Evolutionary conservation across 2,113 vertebrate species (phyloP).

Genomic region (Platycercus adscitus): DNA sequence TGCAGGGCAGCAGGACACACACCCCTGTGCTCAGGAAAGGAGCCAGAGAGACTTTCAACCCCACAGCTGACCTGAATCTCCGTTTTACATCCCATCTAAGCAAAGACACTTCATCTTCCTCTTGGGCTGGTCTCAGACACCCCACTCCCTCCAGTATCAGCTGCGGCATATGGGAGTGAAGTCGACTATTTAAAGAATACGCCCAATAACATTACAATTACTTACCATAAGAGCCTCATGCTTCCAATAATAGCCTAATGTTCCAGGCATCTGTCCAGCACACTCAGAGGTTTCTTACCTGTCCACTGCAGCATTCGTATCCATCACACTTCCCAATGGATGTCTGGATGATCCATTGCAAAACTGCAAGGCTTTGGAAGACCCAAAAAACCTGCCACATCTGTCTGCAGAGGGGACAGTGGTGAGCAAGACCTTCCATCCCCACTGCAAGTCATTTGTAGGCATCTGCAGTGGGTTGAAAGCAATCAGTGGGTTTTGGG

Average conservation of each 20-base stretch:
- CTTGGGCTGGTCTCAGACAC: neutral
- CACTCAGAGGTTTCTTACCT: constrained; percentile 14
- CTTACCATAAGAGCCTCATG: constrained; percentile 52
- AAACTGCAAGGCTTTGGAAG: neutral
- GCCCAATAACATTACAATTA: constrained; percentile 53
- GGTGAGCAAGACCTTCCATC: neutral
- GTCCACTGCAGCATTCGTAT: neutral
- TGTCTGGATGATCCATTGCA: neutral
- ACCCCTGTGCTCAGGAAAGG: neutral
- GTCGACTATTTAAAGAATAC: constrained; percentile 40
- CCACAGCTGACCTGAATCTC: fast-evolving
- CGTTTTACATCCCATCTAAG: neutral
- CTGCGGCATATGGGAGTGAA: neutral
- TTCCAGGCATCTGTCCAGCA: constrained; percentile 56
- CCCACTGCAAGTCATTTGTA: neutral
- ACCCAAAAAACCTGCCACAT: neutral
- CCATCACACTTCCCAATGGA: neutral
- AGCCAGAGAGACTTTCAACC: neutral
- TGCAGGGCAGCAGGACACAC: neutral
- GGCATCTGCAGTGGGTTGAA: neutral
- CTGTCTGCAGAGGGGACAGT: neutral
- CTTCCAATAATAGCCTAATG: constrained; percentile 45
- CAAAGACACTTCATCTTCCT: neutral
- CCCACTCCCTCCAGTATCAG: neutral
- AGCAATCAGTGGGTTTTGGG: fast-evolving